Base-by-base conservation (phyloP, 2,888 invertebrate genomes). In the Desoria tigrina region DNA sequence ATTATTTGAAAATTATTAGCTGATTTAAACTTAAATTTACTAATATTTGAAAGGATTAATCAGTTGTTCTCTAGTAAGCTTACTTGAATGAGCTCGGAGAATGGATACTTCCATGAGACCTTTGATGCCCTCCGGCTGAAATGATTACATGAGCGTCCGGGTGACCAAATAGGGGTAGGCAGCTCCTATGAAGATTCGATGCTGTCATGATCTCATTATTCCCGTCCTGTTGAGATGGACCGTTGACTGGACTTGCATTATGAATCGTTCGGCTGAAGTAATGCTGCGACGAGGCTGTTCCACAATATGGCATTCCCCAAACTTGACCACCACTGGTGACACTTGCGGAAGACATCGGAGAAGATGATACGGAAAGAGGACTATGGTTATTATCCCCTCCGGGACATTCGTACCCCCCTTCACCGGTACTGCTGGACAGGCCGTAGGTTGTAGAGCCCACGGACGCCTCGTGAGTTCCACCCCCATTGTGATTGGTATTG, bases 171-270 rank as follows among this genome's bases (percentile, higher is more conserved):
- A 6, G 26, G 26, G 18, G 23, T 26, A 53, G 14, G 53, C 18
- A 53, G 21, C 11, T 53, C 14, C 6, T 3, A 9, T 3, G 26
- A 18, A 9, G 23, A 23, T 14, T 7, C 49, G 7, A n/a, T 7
- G 16, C 14, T 18, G 21, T 53, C 26, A 7, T 24, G 24, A 16
- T 16, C 21, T 9, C 9, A 16, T 6, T 7, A 23, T 53, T 11
- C 16, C 7, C 53, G 26, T 62, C 39, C 21, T 39, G 39, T 11
- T 9, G 39, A 16, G 9, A 11, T 9, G 57, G 53, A 9, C 54
- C 62, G 18, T 63, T 42, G 6, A 32, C 24, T 27, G 69, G 66
- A 53, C 69, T 69, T n/a, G 53, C 61, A 61, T 49, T 66, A 18
- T 45, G 53, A 6, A 42, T 28, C 4, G 32, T 21, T 2, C 69